phyloP scores from a whole-genome alignment of 2,888 invertebrate species.

The Crioceris asparagi region DNA sequence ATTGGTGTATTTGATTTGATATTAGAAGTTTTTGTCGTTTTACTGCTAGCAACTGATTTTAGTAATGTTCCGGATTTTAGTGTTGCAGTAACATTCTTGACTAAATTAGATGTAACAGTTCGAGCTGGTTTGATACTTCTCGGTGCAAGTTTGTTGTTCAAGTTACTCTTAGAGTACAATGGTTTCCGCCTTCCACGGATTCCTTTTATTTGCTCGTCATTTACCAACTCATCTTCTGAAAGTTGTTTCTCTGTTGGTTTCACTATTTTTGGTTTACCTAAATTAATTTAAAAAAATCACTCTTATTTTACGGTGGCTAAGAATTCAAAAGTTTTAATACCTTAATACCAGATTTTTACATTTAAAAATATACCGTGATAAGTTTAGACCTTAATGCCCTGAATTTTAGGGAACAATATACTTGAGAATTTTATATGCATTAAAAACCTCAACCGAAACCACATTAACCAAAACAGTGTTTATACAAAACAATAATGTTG shows the following conservation, averaged over 20 bases:
- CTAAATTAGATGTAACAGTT: constrained; percentile 31
- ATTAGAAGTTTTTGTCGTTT: constrained; percentile 10
- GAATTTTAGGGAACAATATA: no score
- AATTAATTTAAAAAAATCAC: no score
- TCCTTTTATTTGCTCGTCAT: constrained; percentile 26
- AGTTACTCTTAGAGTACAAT: constrained; percentile 41
- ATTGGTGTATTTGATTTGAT: constrained; percentile 3
- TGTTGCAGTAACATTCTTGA: constrained; percentile 29
- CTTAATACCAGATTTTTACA: no score
- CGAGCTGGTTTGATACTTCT: constrained; percentile 29
- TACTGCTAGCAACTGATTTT: constrained; percentile 16
- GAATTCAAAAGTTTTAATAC: no score
- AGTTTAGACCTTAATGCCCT: no score
- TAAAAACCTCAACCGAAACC: no score
- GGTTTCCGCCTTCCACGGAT: constrained; percentile 48
- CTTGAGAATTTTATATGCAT: no score
- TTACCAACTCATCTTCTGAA: constrained; percentile 31
- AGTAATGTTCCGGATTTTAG: constrained; percentile 19
- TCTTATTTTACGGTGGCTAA: no score
- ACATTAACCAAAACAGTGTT: no score
- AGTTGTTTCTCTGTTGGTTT: constrained; percentile 41
- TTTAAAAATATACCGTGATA: no score
- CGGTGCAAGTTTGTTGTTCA: constrained; percentile 21
- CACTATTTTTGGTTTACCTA: constrained; percentile 47
- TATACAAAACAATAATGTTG: no score